Base-by-base conservation (phyloP, 2,113 vertebrate genomes). In the Formicarius rufipectus region DNA sequence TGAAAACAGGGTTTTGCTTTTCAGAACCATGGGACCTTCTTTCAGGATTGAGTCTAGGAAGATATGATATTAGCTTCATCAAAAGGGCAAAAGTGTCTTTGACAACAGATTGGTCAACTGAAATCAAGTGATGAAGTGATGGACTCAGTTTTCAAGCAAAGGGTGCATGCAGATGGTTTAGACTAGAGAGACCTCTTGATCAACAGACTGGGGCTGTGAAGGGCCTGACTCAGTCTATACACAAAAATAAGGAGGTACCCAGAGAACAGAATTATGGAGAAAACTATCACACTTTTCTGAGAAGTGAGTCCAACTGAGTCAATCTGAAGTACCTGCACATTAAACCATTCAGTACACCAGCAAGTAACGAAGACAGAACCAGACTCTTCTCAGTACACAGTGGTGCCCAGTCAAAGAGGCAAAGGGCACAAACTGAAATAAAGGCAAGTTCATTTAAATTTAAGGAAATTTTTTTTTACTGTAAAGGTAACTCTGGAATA, bases 141-240 rank as follows among this genome's bases (percentile, higher is more conserved):
- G 18, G 39, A 84, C 12, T 55, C 6, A 2, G 42, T 18, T 52
- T 22, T 47, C 47, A 67, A 80, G n/a, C 33, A 62, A 76, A 72
- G 12, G 5, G 2, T 42, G 2, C 3, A 5, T 42, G 2, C 3
- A 5, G 45, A 15, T 39, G 4, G 56, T 56, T 45, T 56, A 58
- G 19, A 7, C 27, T 53, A 42, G 15, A 56, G 22, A 71, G 20
- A 39, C 5, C 40, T 84, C 45, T 50, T 35, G 21, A 80, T 50
- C 35, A 67, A 47, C 5, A 30, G 0, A 0, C 12, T 52, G 35
- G 35, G 22, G 39, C 37, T 84, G 42, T 9, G 27, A 23, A 66
- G 30, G 14, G 6, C 12, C 20, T 9, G 14, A 25, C 30, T 62
- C 15, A 23, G 19, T n/a, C 25, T 24, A 6, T n/a, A 23, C 7